Base-by-base conservation (phyloP, 2,113 vertebrate genomes). In the Mesocricetus auratus region DNA sequence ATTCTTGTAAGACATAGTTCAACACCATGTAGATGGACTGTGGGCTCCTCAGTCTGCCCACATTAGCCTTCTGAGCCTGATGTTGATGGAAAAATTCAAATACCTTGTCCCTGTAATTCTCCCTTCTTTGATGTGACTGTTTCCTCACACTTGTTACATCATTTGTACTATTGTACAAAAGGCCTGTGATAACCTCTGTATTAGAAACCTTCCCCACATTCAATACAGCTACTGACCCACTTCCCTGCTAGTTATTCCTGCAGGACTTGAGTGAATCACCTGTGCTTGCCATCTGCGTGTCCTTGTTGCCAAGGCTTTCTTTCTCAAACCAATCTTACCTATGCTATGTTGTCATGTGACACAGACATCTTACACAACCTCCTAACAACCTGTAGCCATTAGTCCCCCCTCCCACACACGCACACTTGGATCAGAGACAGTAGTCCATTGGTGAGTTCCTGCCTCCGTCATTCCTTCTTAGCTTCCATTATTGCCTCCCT, bases 221-320 rank as follows among this genome's bases (percentile, higher is more conserved):
- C 1, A 5, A 39, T 0, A 0, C 74, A 86, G 42, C 94, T 94
- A 89, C 71, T 78, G 93, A 94, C 92, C 92, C 50, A 86, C 86
- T 93, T 97, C 77, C 83, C 58, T 89, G 93, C 68, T 90, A 75
- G 86, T 93, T 39, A 50, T 47, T 56, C 75, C 21, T 86, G 91
- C 92, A 95, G 94, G 66, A n/a, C 94, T 93, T 11, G 66, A 39
- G 86, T 89, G 95, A 96, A 75, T 95, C 94, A 97, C 88, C 91
- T 82, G 69, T 13, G 39, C 73, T 81, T 5, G 71, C 45, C 92
- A 87, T 89, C 71, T 92, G 81, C 42, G 45, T 22, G 60, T 93
- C 75, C 66, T 95, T 45, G 93, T 47, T 92, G 90, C 66, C 88
- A 90, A 91, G 53, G 69, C 31, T 92, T 47, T 66, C 69, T 85